Evolutionary conservation across 2,113 vertebrate genomes (phyloP).

Genomic region (Rattus rattus): DNA sequence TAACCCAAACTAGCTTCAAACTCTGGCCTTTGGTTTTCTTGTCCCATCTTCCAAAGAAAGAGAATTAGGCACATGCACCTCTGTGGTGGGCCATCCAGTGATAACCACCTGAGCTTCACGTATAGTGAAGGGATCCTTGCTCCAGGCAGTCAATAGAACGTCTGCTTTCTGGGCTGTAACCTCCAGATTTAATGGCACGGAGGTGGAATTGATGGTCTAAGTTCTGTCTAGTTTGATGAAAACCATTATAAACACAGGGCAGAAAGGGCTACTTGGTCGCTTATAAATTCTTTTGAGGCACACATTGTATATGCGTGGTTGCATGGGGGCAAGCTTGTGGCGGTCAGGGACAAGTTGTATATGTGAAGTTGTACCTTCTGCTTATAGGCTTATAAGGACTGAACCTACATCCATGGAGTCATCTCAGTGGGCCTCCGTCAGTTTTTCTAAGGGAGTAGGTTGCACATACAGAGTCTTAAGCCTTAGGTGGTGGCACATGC

Average conservation of each 20-base stretch:
- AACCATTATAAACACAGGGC: neutral
- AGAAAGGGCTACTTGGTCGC: neutral
- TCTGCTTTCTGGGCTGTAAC: neutral
- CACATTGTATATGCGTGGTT: neutral
- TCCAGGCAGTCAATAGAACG: accelerated
- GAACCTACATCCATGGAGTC: neutral
- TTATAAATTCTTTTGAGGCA: neutral
- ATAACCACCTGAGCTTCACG: neutral
- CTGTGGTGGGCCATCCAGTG: too few relatives aligned
- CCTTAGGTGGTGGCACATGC: neutral
- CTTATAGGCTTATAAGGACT: neutral
- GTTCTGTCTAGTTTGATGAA: neutral
- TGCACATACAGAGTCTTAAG: neutral
- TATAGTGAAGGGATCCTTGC: neutral
- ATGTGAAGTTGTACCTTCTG: neutral
- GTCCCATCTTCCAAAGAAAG: neutral
- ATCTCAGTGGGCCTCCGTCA: too few relatives aligned
- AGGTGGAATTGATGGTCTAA: neutral
- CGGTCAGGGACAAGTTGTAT: neutral
- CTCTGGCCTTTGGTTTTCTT: neutral
- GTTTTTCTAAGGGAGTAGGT: neutral
- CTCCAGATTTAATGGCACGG: neutral
- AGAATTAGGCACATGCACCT: neutral
- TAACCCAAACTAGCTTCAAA: neutral
- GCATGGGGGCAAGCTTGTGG: neutral